Base-by-base conservation (phyloP, 2,888 invertebrate species). In the Rotaria socialis region DNA sequence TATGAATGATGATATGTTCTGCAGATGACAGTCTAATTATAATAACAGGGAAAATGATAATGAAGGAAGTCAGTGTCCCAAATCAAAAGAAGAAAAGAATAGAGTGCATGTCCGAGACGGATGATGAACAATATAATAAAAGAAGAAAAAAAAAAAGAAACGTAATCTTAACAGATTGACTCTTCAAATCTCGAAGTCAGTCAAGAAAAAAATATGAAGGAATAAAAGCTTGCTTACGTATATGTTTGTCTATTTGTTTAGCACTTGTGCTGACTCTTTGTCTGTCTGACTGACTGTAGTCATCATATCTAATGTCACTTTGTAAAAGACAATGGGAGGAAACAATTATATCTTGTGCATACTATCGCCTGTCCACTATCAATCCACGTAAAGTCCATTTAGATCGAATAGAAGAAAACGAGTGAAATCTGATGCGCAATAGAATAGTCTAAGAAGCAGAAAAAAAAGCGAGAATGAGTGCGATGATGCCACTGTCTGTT, bases 341-440 rank as follows among this genome's bases (percentile, higher is more conserved):
- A 60, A 60, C 58, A 60, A 60, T 60, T 60, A 60, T 60, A 60
- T 60, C 58, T 27, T 60, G 24, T 27, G 14, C 27, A 60, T 60
- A 60, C 27, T 60, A 10, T 60, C 11, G 58, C 58, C 58, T 60
- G 58, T 27, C 27, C 58, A 60, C 27, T 2, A 60, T 60, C 58
- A 60, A 60, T 60, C 27, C 58, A 60, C 58, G 58, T 60, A 60
- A 60, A 60, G 58, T 60, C 58, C 27, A 60, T 60, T 60, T 60
- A 60, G 58, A 60, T 60, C 58, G n/a, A 60, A n/a, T 27, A 7
- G 10, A 27, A 60, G 58, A 60, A 27, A 60, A 60, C 19, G 58
- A 60, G 27, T 60, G 58, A 60, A 60, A 60, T 60, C 58, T 60
- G 58, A 60, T 60, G 27, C 58, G 58, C 27, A 60, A 60, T 60